Evolutionary conservation across 2,888 invertebrate species (phyloP), one percentile per base, ranked within the genome.

Genomic region (Emesis furor): DNA sequence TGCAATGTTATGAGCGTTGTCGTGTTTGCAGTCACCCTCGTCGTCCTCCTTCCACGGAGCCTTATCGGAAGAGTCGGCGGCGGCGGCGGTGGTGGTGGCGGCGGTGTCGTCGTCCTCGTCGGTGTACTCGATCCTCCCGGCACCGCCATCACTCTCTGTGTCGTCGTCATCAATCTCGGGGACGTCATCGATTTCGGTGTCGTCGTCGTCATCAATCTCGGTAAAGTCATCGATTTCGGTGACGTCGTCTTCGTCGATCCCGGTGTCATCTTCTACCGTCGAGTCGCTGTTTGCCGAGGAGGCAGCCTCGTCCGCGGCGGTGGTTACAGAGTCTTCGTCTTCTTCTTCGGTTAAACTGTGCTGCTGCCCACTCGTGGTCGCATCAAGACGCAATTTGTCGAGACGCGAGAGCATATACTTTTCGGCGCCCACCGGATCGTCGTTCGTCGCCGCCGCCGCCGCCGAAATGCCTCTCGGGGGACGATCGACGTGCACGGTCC

Each of bases 341-440:
- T 14, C 24, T 24, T 24, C 24, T 24, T 24, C 24, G 24, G 24
- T 24, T 24, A 24, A 24, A 24, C 24, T 24, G 24, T 46, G 46
- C 3, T 35, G 35, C 6, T 3, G 35, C 14, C 14, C 14, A 14
- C 10, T 46, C 14, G 46, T 46, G 46, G 46, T 46, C 14, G 46
- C 3, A 46, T 14, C 12, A 14, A 24, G 24, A 24, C 14, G 46
- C 46, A 46, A 46, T 46, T 46, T 30, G 24, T 55, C n/a, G 55
- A 55, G 55, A 17, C 55, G 59, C 59, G 59, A 59, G 59, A 59
- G 59, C 59, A 59, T 59, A 59, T 59, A 59, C 59, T 59, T 17
- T 59, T 59, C 59, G 24, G 59, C 59, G 5, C 42, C 42, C 10
- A 39, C 65, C 42, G 39, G 37, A 65, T 14, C 42, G 30, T 17